Conservation (phyloP, 2,888 invertebrate species). For the Athetis lepigone region DNA sequence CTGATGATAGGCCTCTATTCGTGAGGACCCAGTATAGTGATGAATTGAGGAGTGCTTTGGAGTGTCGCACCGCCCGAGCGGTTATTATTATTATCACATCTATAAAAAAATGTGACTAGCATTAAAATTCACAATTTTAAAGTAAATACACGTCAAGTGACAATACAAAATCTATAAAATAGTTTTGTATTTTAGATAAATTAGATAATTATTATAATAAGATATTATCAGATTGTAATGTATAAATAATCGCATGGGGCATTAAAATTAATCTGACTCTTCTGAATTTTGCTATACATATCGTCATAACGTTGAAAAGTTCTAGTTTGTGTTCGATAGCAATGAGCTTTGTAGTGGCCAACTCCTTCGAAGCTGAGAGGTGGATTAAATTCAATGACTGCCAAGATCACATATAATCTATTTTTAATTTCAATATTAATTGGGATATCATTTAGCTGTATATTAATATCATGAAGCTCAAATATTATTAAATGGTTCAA, state of each 20-base stretch:
- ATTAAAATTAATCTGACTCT: conserved; percentile 1
- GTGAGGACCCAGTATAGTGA: too few relatives aligned
- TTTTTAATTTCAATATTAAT: background rate
- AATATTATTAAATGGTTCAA: conserved; percentile 2
- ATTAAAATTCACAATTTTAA: conserved; percentile 2
- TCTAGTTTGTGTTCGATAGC: conserved; percentile 4
- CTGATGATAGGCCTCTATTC: too few relatives aligned
- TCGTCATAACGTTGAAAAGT: conserved; percentile 7
- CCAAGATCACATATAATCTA: background rate
- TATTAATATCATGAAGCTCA: conserved; percentile 5
- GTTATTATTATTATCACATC: conserved; percentile 1
- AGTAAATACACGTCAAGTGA: conserved; percentile 1
- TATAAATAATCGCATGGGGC: conserved; percentile 11
- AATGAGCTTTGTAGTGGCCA: conserved; percentile 11
- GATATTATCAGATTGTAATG: conserved; percentile 12
- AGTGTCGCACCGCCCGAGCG: too few relatives aligned
- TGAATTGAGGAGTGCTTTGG: too few relatives aligned
- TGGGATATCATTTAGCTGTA: background rate
- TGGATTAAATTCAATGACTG: conserved; percentile 1
- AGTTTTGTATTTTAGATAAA: too few relatives aligned
- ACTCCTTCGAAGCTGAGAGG: background rate
- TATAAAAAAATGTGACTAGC: conserved; percentile 10
- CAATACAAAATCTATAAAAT: too few relatives aligned
- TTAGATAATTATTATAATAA: background rate
- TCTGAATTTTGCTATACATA: conserved; percentile 11